Base-by-base conservation (phyloP, 2,113 vertebrate genomes). In the Leptocoma aspasia region DNA sequence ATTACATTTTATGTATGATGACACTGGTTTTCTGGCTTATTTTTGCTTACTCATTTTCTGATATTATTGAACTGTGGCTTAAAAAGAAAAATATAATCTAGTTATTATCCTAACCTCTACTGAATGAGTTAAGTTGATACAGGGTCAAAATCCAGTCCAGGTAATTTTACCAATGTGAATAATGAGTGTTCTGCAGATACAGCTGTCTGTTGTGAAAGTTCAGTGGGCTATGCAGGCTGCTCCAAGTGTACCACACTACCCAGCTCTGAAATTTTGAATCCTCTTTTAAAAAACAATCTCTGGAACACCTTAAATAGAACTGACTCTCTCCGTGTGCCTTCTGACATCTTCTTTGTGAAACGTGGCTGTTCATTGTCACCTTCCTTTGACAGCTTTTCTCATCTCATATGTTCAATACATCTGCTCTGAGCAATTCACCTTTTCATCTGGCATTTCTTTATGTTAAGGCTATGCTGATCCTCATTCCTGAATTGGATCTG, bases 371-470 rank as follows among this genome's bases (percentile, higher is more conserved):
- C 85, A 68, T 54, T 95, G 84, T 93, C 88, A 71, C 86, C 70
- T 54, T 75, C 69, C 47, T 91, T 82, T 92, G 78, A 91, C 89
- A 97, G 83, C 42, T 91, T 76, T 75, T 95, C 93, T 94, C 66
- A 94, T 92, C 91, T 83, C 20, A 2, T 85, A 8, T 13, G 5
- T 95, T 92, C 87, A 88, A 44, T 50, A 82, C 76, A 92, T 76
- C 75, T 2, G 0, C 66, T 89, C 66, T 66, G 66, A 87, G 73
- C 82, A 59, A 87, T 83, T 76, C 66, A 71, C 69, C 90, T 91
- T 95, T 94, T 87, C 73, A 80, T 85, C 63, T 87, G 85, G 66
- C 50, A 61, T 90, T 91, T 92, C 86, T 91, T 92, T 93, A 80
- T 93, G 71, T 61, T 92, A 82, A 91, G 78, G 75, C 53, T 82